Evolutionary conservation across 1,140 invertebrate species (phyloP).

Genomic region (Sinella curviseta): DNA sequence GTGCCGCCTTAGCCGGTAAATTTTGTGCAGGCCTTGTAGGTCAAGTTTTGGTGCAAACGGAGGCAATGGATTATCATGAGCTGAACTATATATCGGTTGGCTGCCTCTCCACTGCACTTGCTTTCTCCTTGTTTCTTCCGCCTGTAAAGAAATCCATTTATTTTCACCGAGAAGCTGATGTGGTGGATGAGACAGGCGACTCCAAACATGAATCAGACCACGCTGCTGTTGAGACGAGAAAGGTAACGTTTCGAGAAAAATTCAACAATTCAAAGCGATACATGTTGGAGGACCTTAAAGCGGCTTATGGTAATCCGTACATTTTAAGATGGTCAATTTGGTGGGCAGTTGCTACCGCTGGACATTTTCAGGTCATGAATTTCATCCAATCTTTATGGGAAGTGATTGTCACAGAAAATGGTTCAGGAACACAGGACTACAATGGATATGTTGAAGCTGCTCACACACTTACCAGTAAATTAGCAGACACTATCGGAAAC

Average conservation of each 20-base stretch:
- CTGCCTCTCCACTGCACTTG: slow-evolving; percentile 56
- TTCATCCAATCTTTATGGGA: slow-evolving; percentile 82
- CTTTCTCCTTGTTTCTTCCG: slow-evolving; percentile 53
- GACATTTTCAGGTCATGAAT: slow-evolving; percentile 63
- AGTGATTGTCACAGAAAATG: slow-evolving; percentile 49
- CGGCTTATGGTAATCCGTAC: slow-evolving; percentile 67
- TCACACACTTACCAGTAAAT: slow-evolving; percentile 68
- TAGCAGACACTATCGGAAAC: slow-evolving; percentile 38
- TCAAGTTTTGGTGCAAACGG: slow-evolving; percentile 64
- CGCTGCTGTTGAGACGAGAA: neutral
- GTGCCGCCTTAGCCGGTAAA: slow-evolving; percentile 68
- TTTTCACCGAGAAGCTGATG: slow-evolving; percentile 65
- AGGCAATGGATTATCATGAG: slow-evolving; percentile 64
- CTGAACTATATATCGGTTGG: slow-evolving; percentile 71
- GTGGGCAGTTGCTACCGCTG: slow-evolving; percentile 66
- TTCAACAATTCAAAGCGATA: slow-evolving; percentile 53
- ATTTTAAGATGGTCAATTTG: slow-evolving; percentile 84
- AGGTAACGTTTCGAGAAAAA: slow-evolving; percentile 7
- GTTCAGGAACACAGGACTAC: slow-evolving; percentile 59
- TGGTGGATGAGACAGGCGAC: neutral
- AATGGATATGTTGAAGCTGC: slow-evolving; percentile 78
- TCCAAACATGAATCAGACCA: neutral
- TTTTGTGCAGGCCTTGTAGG: slow-evolving; percentile 68
- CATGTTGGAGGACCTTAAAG: slow-evolving; percentile 69
- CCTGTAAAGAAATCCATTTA: slow-evolving; percentile 73